Base-by-base conservation (phyloP, 2,113 vertebrate species). In the Lethenteron reissneri region DNA sequence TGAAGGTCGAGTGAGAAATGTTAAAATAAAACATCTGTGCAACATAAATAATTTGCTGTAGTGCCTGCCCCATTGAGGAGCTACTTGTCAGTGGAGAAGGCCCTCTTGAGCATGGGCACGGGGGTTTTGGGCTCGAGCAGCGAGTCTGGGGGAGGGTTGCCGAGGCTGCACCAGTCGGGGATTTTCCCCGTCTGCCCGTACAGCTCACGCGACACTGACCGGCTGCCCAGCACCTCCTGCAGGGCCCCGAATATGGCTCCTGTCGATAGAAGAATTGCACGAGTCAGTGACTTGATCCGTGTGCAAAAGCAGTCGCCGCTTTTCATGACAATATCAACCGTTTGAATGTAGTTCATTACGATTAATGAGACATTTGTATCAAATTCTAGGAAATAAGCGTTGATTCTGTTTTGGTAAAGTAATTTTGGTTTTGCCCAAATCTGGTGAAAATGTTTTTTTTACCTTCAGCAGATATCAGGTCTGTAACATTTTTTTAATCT, bases 1-100 rank as follows among this genome's bases (percentile, higher is more conserved):
- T 41, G 41, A 41, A 41, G 41, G 41, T 41, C 41, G 41, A 41
- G 41, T 41, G 41, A 41, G 41, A 41, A 41, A 41, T 41, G 41
- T 41, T 41, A 41, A 41, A 41, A 41, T 7, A 41, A 41, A 41
- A 41, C 41, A 41, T 41, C 41, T 41, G 41, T 41, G 41, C 41
- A 41, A 41, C 41, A 41, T 41, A 41, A 41, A 41, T 41, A 41
- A 41, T 41, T 41, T 7, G 41, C 41, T 41, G 41, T 41, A 5
- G 6, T 41, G 41, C 6, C 5, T 41, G 41, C 41, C 41, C 41
- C 41, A 68, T 8, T 11, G 2, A 11, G 19, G 12, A 70, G 74
- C 82, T 78, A 99, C 80, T 99, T 99, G 78, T 99, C 94, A 0
- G 92, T 95, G 71, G 92, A 97, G 82, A 95, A 99, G 58, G 92